Base-by-base conservation (phyloP, 2,113 vertebrate species). In the Melanotaenia duboulayi region DNA sequence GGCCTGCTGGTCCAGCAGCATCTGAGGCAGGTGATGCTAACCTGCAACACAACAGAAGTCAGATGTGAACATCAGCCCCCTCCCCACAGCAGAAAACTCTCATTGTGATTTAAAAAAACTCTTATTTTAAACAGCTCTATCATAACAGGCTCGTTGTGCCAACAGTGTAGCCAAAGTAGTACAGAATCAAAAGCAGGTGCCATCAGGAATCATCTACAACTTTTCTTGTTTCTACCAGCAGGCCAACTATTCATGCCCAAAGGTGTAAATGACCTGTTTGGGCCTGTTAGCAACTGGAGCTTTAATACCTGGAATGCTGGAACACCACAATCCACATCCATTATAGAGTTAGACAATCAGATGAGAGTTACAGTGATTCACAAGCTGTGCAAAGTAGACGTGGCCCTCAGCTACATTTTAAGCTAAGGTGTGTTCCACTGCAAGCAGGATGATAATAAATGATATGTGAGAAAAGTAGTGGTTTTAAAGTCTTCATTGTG, bases 251-350 rank as follows among this genome's bases (percentile, higher is more conserved):
- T 74, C 48, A 8, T 62, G 57, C 86, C 76, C 28, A n/a, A 22
- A 75, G 86, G 76, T 25, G 75, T 20, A 28, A 35, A 57, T 17
- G 61, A 44, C 87, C 66, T 82, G 87, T 60, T 60, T 40, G 65
- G 80, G 74, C 86, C 76, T 84, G 87, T 78, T 64, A 11, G 56
- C 69, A 68, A 44, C 58, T 3, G 11, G 8, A 54, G 69, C 35
- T n/a, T 73, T 35, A n/a, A 48, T 50, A 74, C 49, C 19, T 72
- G 84, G 82, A 87, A 84, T 85, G 85, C 64, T 78, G 44, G 8
- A 61, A 56, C 32, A 19, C 39, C 46, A 19, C 28, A 28, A 64
- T 65, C 66, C 61, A 75, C 55, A 39, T 67, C 35, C 8, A 24
- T 32, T n/a, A 20, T 39, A 23, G 23, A 11, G 35, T 42, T 13